Evolutionary conservation across 2,888 invertebrate species (phyloP).

Genomic region (Oscheius onirici): DNA sequence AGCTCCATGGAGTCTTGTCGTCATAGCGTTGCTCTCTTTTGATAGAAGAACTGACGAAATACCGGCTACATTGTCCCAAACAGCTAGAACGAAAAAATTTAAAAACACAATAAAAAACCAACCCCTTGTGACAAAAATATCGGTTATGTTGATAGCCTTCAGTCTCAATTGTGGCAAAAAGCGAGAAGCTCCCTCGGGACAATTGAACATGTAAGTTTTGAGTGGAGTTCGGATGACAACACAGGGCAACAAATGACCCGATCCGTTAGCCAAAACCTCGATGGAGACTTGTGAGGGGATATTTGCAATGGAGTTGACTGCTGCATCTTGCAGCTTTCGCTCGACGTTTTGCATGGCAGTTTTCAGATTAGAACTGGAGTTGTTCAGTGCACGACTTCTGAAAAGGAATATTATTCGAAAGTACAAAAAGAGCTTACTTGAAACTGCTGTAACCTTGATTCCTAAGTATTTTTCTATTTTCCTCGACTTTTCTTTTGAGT

Average conservation of each 20-base stretch:
- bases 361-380: slow-evolving; percentile 44
- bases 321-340: slow-evolving; percentile 46
- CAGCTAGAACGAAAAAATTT: too few species aligned
- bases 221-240: slow-evolving; percentile 63
- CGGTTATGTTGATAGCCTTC: slow-evolving; percentile 51
- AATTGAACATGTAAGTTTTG: slow-evolving; percentile 67
- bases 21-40: slow-evolving; percentile 54
- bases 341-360: slow-evolving; percentile 54
- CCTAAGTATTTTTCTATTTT: slow-evolving; percentile 34
- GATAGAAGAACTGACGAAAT: slow-evolving; percentile 62
- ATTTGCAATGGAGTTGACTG: slow-evolving; percentile 47
- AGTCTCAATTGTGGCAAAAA: slow-evolving; percentile 59
- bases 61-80: slow-evolving; percentile 68
- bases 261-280: slow-evolving; percentile 65
- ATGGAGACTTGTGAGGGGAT: slow-evolving; percentile 54
- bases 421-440: slow-evolving; percentile 35
- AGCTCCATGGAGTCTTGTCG: slow-evolving; percentile 65
- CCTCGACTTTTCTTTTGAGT: slow-evolving; percentile 20
- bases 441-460: slow-evolving; percentile 43
- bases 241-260: slow-evolving; percentile 61
- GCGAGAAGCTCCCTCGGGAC: slow-evolving; percentile 62
- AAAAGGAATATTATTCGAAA: not conserved
- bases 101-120: too few species aligned
- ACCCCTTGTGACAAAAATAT: slow-evolving; percentile 67
- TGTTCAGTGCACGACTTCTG: slow-evolving; percentile 44